These are phyloP conservation scores for Syngnathus rostellatus DNA, from an alignment of 2,797 vertebrate genomes.

Conservation along the genomic window DNA sequence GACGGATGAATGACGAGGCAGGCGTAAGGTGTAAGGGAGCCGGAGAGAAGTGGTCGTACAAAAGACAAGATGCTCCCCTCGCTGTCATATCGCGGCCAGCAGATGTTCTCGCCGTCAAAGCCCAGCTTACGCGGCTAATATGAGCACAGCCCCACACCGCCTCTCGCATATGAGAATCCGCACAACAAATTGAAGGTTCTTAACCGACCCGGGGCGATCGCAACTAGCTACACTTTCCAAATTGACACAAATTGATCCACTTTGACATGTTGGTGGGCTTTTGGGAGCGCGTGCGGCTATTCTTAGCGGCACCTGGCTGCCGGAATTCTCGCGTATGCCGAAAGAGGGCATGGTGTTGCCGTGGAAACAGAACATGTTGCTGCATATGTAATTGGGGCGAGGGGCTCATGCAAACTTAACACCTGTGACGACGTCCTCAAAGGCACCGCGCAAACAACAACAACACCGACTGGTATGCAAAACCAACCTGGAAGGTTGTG, in stretches of 20 bases:
- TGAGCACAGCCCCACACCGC: constrained; percentile 23
- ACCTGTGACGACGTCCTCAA: constrained; percentile 30
- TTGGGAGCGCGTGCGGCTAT: constrained; percentile 8
- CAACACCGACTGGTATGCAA: not conserved
- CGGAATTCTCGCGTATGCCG: constrained; percentile 13
- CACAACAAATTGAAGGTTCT: constrained; percentile 11
- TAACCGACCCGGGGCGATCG: constrained; percentile 37
- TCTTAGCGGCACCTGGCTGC: constrained; percentile 28
- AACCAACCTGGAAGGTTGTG: not conserved
- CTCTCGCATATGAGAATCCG: constrained; percentile 10
- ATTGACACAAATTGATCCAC: constrained; percentile 51
- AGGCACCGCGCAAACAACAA: constrained; percentile 19
- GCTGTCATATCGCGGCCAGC: constrained; percentile 65
- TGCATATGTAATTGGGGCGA: constrained; percentile 30
- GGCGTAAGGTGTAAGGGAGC: constrained; percentile 43
- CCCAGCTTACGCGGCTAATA: constrained; percentile 56
- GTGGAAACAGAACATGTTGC: constrained; percentile 53
- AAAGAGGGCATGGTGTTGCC: constrained; percentile 39
- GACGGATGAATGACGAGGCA: constrained; percentile 41
- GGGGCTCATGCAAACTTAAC: constrained; percentile 26
- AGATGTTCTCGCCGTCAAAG: constrained; percentile 68
- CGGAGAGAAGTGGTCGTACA: constrained; percentile 18
- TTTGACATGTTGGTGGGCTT: constrained; percentile 21
- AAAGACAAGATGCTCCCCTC: constrained; percentile 48
- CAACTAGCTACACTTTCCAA: constrained; percentile 45